phyloP scores from a whole-genome alignment of 35 echinoderm and acorn worm genomes.

The Strongylocentrotus purpuratus region DNA sequence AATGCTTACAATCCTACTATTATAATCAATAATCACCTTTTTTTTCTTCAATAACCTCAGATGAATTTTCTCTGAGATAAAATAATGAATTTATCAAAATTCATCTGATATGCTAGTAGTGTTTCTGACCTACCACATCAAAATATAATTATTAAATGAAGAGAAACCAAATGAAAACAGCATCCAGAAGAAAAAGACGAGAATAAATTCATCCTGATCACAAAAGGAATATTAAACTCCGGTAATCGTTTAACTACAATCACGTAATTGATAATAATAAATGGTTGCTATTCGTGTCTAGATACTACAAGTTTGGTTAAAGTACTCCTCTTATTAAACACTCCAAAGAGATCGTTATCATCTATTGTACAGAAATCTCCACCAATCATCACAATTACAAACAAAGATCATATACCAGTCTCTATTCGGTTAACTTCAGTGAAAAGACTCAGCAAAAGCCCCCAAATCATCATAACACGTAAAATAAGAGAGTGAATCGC shows the following conservation, averaged over 20 bases:
- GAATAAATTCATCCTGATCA: neutral
- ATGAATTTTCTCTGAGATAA: neutral
- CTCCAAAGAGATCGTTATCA: conserved; percentile 19
- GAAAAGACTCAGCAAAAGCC: neutral
- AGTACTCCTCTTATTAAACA: neutral
- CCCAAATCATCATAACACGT: neutral
- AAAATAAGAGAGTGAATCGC: neutral
- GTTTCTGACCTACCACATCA: neutral
- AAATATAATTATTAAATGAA: conserved; percentile 6
- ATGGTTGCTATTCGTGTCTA: neutral
- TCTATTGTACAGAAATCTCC: conserved; percentile 33
- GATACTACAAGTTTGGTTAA: conserved; percentile 20
- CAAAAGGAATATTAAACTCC: neutral
- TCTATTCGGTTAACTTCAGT: neutral
- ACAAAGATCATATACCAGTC: neutral
- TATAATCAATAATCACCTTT: neutral
- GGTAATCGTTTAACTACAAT: neutral
- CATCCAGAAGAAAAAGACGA: neutral
- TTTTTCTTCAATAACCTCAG: neutral
- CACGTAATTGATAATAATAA: neutral
- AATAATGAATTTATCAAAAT: neutral
- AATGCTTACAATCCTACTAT: conserved; percentile 19
- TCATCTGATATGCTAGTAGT: neutral
- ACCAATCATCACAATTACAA: conserved; percentile 5
- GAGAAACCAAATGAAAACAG: neutral